phyloP scores from a whole-genome alignment of 2,888 invertebrate genomes.

The Agriopis leucophaearia region DNA sequence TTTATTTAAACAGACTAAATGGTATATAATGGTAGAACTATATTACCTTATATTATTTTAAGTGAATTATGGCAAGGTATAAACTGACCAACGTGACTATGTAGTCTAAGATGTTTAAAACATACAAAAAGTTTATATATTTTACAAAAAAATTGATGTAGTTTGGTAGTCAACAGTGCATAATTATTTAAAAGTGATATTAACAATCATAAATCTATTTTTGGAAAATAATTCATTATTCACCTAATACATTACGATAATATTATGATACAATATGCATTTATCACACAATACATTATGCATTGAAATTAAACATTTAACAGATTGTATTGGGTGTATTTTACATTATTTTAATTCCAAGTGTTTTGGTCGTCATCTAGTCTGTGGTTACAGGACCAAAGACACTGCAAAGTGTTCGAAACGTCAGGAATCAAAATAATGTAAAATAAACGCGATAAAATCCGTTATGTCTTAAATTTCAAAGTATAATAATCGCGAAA shows the following conservation, averaged over 20 bases:
- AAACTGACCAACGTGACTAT: not conserved
- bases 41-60: slow-evolving; percentile 1
- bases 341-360: too few relatives aligned
- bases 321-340: too few relatives aligned
- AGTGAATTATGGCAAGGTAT: slow-evolving; percentile 7
- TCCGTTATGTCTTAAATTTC: too few relatives aligned
- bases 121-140: not conserved
- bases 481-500: too few relatives aligned
- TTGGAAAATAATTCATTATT: slow-evolving; percentile 4
- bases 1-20: slow-evolving; percentile 46
- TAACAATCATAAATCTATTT: slow-evolving; percentile 13
- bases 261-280: slow-evolving; percentile 17
- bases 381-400: too few relatives aligned
- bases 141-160: slow-evolving; percentile 16
- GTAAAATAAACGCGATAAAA: too few relatives aligned
- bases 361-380: too few relatives aligned
- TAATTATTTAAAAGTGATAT: slow-evolving; percentile 13
- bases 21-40: slow-evolving; percentile 33
- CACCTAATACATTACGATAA: not conserved
- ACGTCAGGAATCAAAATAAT: too few relatives aligned
- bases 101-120: too few relatives aligned
- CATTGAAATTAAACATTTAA: not conserved
- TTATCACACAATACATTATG: slow-evolving; percentile 11
- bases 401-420: too few relatives aligned
- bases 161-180: slow-evolving; percentile 13